These are phyloP conservation scores for Chrysotoxum bicinctum DNA, from an alignment of 2,888 invertebrate genomes.

Conservation along the genomic window DNA sequence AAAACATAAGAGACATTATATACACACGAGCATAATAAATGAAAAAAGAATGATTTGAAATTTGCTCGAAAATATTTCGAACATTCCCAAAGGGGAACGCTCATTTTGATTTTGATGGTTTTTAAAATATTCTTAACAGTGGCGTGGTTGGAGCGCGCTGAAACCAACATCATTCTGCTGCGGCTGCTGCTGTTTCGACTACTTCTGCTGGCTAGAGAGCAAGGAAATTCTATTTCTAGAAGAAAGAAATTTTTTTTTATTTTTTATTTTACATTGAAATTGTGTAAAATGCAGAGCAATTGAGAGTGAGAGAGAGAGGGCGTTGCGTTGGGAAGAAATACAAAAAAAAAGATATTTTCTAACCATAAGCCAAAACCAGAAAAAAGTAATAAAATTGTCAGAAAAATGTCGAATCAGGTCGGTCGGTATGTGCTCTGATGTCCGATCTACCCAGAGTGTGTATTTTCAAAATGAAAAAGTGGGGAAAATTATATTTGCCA, in stretches of 20 bases:
- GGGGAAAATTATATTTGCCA: conserved; percentile 52
- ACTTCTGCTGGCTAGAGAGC: conserved; percentile 27
- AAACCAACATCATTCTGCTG: conserved; percentile 58
- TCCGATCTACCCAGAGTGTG: conserved; percentile 17
- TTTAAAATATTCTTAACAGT: conserved; percentile 29
- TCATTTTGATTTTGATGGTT: conserved; percentile 35
- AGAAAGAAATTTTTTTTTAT: conserved; percentile 50
- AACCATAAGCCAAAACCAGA: conserved; percentile 12
- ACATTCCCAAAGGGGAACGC: conserved; percentile 21
- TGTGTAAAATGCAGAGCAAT: conserved; percentile 36
- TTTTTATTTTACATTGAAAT: conserved; percentile 32
- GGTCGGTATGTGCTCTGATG: background rate
- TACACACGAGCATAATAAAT: background rate
- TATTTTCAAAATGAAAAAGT: conserved; percentile 29
- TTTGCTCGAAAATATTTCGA: conserved; percentile 29
- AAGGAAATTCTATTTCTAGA: conserved; percentile 70
- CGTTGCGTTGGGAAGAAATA: background rate
- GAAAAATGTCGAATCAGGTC: conserved; percentile 46
- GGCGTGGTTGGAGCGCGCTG: conserved; percentile 41
- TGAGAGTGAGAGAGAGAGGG: conserved; percentile 1
- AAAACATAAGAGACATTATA: conserved; percentile 27
- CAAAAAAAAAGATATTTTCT: conserved; percentile 12
- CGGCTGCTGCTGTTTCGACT: conserved; percentile 16
- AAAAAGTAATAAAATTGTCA: conserved; percentile 60
- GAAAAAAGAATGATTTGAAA: background rate